Evolutionary conservation across 2,797 vertebrate genomes (phyloP).

Genomic region (Okamejei kenojei): DNA sequence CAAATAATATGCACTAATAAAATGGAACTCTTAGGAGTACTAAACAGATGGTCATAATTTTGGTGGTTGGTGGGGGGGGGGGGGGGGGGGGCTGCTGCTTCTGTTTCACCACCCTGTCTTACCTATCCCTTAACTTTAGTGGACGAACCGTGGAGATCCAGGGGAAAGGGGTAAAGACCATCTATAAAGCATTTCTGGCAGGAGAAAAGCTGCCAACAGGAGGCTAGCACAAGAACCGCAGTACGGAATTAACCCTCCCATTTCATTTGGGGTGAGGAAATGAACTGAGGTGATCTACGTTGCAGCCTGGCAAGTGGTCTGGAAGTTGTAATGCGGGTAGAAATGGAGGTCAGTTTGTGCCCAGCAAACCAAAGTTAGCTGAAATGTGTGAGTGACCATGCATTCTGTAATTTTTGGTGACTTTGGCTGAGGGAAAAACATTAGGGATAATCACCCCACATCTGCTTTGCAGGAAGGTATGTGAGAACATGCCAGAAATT

Average conservation of each 20-base stretch:
- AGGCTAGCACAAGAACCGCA: background rate
- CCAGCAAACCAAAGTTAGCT: background rate
- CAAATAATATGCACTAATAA: background rate
- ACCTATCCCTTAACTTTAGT: background rate
- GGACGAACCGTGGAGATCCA: background rate
- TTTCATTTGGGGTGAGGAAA: background rate
- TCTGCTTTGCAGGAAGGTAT: background rate
- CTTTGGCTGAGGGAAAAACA: background rate
- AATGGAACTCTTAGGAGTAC: background rate
- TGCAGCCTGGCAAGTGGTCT: background rate
- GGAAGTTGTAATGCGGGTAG: background rate
- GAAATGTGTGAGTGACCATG: no score
- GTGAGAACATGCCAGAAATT: constrained; percentile 13
- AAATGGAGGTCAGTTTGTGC: background rate
- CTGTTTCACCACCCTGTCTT: background rate
- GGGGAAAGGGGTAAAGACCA: background rate
- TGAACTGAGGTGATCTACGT: background rate
- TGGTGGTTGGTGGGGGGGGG: background rate
- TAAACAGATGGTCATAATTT: background rate
- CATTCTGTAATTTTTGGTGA: background rate
- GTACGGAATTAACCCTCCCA: background rate
- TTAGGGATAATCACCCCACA: background rate
- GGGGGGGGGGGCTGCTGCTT: background rate
- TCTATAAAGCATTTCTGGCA: background rate
- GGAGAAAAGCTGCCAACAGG: background rate